These are phyloP conservation scores for Cactoblastis cactorum DNA, from an alignment of 2,888 invertebrate species.

Conservation along the genomic window DNA sequence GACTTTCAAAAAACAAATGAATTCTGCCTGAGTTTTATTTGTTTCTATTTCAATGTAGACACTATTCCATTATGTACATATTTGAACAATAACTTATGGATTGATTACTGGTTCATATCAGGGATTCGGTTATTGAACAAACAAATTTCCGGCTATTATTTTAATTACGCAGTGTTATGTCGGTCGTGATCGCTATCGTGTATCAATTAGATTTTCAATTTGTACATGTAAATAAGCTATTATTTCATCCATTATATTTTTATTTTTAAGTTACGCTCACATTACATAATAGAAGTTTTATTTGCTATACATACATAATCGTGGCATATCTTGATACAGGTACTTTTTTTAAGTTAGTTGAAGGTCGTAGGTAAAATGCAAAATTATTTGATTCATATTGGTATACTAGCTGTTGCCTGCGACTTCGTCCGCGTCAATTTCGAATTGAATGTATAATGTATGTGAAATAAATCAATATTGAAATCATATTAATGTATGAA, in stretches of 20 bases:
- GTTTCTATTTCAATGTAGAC: too few species aligned
- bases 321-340: too few species aligned
- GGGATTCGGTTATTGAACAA: conserved; percentile 31
- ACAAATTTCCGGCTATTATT: conserved; percentile 43
- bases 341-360: too few species aligned
- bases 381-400: too few species aligned
- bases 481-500: too few species aligned
- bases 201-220: conserved; percentile 5
- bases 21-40: too few species aligned
- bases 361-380: too few species aligned
- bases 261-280: background rate
- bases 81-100: background rate
- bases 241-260: background rate
- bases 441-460: too few species aligned
- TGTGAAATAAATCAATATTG: too few species aligned
- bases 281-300: background rate
- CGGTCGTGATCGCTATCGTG: conserved; percentile 1
- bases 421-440: too few species aligned
- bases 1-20: too few species aligned
- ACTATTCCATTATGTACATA: background rate
- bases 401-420: too few species aligned
- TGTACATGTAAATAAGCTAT: background rate
- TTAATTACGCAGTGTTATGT: conserved; percentile 18
- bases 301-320: background rate
- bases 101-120: background rate